Percentiles rank a stretch among this genome's conserved stretches.
Conservation (phyloP, 2,797 vertebrate genomes). For the Helostoma temminkii region DNA sequence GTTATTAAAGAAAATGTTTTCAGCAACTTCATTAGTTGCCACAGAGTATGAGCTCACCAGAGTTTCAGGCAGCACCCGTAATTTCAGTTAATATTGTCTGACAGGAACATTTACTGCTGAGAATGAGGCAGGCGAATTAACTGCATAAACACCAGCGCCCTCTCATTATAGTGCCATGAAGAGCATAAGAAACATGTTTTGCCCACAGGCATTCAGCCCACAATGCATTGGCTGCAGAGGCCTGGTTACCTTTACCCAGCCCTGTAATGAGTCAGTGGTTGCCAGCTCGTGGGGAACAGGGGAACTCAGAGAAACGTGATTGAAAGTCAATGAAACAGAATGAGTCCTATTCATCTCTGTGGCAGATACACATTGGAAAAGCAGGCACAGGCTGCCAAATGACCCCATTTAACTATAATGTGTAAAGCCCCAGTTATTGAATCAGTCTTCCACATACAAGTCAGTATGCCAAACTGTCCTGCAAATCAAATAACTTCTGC, state of each 20-base stretch:
- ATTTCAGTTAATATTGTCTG: conserved; percentile 43
- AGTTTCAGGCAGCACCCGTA: conserved; percentile 5
- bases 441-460: conserved; percentile 43
- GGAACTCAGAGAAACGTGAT: conserved; percentile 63
- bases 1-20: conserved; percentile 12
- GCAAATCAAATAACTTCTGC: conserved; percentile 52
- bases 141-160: conserved; percentile 38
- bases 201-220: conserved; percentile 32
- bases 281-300: conserved; percentile 52
- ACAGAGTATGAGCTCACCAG: conserved; percentile 2
- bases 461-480: conserved; percentile 40
- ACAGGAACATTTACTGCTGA: conserved; percentile 32
- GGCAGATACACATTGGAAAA: conserved; percentile 50
- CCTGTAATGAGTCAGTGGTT: conserved; percentile 62
- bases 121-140: conserved; percentile 34
- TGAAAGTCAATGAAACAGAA: conserved; percentile 77
- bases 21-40: conserved; percentile 3
- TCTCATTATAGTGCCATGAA: conserved; percentile 39
- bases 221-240: conserved; percentile 52
- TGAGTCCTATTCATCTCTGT: conserved; percentile 74
- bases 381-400: conserved; percentile 59
- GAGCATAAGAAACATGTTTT: conserved; percentile 36
- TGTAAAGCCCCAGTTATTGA: conserved; percentile 66
- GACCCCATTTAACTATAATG: conserved; percentile 73
- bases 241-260: conserved; percentile 58